These are phyloP conservation scores for Ptychadena robeensis DNA, from an alignment of 2,797 vertebrate genomes.

Conservation along the genomic window DNA sequence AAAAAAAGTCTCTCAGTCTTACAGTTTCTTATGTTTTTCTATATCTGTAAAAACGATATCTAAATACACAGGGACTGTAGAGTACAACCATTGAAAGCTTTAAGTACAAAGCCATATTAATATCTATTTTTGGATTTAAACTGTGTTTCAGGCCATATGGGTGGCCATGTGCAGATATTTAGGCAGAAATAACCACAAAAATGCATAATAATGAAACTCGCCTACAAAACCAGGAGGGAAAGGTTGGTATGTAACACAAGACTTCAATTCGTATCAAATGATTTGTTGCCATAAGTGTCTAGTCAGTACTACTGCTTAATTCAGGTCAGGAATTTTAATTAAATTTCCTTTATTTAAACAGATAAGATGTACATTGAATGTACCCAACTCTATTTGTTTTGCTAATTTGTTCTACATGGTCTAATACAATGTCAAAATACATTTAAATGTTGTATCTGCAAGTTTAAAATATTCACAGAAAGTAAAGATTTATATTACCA, in stretches of 20 bases:
- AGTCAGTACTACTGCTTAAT: constrained; percentile 24
- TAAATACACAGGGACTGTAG: neutral
- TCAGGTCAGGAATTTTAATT: constrained; percentile 36
- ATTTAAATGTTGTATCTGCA: neutral
- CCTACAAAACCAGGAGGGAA: neutral
- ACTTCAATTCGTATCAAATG: constrained; percentile 25
- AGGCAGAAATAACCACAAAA: neutral
- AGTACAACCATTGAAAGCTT: neutral
- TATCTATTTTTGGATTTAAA: neutral
- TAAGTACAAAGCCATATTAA: neutral
- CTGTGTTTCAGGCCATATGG: neutral
- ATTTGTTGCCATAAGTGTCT: constrained; percentile 29
- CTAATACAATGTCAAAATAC: neutral
- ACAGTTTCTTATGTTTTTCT: too few species aligned
- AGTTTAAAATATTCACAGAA: neutral
- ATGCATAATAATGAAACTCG: constrained; percentile 10
- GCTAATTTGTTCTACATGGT: neutral
- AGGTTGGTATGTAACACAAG: neutral
- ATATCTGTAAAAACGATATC: too few species aligned
- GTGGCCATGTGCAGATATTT: constrained; percentile 14
- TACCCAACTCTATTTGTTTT: constrained; percentile 8
- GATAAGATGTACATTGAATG: neutral
- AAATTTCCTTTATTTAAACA: constrained; percentile 37
- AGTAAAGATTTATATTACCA: too few species aligned
- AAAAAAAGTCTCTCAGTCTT: too few species aligned